Percentiles rank a stretch among this genome's conserved stretches.
These are phyloP conservation scores for Garrulus glandarius DNA, from an alignment of 2,797 vertebrate genomes.

Conservation along the genomic window DNA sequence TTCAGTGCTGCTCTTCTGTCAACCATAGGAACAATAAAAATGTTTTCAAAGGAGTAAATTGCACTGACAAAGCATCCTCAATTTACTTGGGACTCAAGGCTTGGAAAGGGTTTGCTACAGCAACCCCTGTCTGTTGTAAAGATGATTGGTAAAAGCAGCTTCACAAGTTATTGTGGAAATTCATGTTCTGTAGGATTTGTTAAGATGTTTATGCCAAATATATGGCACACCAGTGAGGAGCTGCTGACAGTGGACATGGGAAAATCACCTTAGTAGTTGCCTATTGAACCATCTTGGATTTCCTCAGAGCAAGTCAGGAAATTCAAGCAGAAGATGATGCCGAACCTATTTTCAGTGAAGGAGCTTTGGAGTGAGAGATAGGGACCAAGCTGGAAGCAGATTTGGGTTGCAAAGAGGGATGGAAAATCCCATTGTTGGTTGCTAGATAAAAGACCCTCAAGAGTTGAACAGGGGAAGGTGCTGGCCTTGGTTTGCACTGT, in stretches of 20 bases:
- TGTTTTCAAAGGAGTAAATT: background rate
- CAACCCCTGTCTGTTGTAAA: background rate
- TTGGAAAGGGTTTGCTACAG: background rate
- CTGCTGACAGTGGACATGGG: background rate
- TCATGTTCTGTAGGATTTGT: background rate
- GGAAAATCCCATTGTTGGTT: background rate
- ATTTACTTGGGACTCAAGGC: background rate
- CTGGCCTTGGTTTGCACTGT: background rate
- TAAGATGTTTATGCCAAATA: background rate
- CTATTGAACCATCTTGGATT: background rate
- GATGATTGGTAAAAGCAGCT: background rate
- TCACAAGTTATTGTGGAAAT: background rate
- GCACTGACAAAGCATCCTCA: background rate
- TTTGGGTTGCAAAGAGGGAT: background rate
- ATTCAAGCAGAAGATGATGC: background rate
- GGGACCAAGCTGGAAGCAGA: background rate
- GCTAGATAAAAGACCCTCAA: background rate
- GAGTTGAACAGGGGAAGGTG: rapidly evolving
- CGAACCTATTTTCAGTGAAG: background rate
- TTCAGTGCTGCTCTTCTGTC: background rate
- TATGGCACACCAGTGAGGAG: background rate
- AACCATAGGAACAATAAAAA: background rate
- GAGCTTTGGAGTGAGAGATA: background rate
- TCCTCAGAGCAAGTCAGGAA: background rate
- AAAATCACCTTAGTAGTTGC: background rate